Evolutionary conservation across 2,888 invertebrate species (phyloP).

Genomic region (Brachyptera risi): DNA sequence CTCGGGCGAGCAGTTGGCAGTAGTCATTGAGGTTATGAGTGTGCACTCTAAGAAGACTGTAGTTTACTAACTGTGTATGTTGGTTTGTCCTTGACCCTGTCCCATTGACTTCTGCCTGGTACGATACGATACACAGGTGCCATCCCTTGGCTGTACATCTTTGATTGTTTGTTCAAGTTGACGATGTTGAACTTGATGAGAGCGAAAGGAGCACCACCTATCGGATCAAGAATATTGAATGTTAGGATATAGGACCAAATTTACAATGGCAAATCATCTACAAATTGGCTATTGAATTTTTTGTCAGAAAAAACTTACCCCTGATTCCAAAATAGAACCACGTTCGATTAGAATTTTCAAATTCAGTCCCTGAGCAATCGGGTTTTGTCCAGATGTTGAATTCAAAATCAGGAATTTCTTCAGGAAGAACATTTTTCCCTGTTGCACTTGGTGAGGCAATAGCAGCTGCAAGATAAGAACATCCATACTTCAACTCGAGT

Average conservation of each 20-base stretch:
- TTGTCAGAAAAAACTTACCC: too few species aligned
- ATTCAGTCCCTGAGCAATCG: conserved; percentile 82
- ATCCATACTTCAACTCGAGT: too few species aligned
- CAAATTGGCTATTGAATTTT: too few species aligned
- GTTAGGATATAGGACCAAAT: too few species aligned
- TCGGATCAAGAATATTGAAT: conserved; percentile 24
- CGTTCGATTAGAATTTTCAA: conserved; percentile 84
- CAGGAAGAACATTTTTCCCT: conserved; percentile 42
- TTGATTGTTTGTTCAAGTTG: conserved; percentile 84
- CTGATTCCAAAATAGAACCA: conserved; percentile 88
- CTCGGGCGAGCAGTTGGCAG: neutral
- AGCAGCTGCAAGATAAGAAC: neutral
- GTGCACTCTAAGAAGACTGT: neutral
- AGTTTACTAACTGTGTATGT: conserved; percentile 60
- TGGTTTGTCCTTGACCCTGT: conserved; percentile 75
- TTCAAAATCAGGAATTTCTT: conserved; percentile 62
- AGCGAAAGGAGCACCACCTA: conserved; percentile 50
- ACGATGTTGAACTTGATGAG: conserved; percentile 76
- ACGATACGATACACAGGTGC: conserved; percentile 72
- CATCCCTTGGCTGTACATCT: conserved; percentile 90
- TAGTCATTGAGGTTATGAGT: too few species aligned
- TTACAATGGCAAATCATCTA: too few species aligned
- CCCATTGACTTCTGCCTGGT: conserved; percentile 78
- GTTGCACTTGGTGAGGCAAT: neutral
- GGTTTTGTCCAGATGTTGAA: conserved; percentile 88